Evolutionary conservation across 2,113 vertebrate species (phyloP).

Genomic region (Heptranchias perlo): DNA sequence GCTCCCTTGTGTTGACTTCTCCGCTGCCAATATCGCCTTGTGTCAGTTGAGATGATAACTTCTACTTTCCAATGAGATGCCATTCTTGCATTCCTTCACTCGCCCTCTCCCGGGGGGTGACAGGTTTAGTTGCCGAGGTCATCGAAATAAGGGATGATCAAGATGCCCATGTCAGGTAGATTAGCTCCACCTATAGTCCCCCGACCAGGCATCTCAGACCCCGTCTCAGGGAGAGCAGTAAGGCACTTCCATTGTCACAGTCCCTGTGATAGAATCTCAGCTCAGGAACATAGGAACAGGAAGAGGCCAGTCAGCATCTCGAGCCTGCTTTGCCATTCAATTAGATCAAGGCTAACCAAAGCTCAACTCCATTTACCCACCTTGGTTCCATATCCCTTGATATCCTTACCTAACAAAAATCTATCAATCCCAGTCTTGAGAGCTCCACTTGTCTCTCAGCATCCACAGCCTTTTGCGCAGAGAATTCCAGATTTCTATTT

Average conservation of each 20-base stretch:
- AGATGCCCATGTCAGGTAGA: neutral
- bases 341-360: neutral
- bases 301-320: neutral
- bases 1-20: neutral
- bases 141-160: neutral
- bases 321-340: neutral
- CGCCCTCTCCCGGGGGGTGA: neutral
- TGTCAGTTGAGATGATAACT: neutral
- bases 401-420: neutral
- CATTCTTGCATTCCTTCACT: neutral
- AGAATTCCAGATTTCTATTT: neutral
- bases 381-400: neutral
- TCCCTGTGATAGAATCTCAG: neutral
- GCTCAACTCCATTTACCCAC: neutral
- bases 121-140: neutral
- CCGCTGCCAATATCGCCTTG: too few species aligned
- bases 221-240: neutral
- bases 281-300: neutral
- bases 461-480: neutral
- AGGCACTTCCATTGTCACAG: neutral
- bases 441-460: neutral
- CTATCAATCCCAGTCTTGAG: neutral
- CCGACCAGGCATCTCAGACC: neutral
- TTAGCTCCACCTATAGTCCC: too few species aligned
- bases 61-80: neutral